A percentile compares a stretch with the other conserved stretches of the same genome.
phyloP scores from a whole-genome alignment of 2,113 vertebrate genomes.

The Prochilodus magdalenae region DNA sequence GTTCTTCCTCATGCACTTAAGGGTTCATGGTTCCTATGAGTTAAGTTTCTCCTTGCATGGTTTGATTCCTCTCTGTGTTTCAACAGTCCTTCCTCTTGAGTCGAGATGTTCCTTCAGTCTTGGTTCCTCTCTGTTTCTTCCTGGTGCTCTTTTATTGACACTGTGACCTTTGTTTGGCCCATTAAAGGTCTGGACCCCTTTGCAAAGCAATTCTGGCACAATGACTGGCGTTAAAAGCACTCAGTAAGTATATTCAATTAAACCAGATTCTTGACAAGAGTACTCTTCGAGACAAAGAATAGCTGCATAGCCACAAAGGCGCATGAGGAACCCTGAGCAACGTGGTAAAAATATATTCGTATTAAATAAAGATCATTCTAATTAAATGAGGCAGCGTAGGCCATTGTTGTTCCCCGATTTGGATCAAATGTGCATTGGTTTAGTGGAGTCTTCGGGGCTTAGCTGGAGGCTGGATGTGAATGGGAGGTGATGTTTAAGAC shows the following conservation, averaged over 20 bases:
- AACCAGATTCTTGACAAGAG: neutral
- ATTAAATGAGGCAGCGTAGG: neutral
- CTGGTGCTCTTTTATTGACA: no score
- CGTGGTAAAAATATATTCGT: neutral
- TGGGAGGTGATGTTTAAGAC: constrained; percentile 34
- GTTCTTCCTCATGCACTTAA: neutral
- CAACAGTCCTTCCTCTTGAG: no score
- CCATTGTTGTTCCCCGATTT: neutral
- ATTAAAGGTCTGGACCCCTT: neutral
- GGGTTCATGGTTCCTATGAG: no score
- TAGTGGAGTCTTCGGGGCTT: constrained; percentile 8
- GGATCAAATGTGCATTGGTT: neutral
- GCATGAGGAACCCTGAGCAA: neutral
- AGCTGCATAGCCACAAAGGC: no score
- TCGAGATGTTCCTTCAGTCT: no score
- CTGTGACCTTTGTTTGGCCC: neutral
- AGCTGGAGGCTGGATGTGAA: constrained; percentile 22
- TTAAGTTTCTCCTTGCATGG: no score
- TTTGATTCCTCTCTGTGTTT: no score
- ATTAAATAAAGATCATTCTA: neutral
- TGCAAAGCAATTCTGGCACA: neutral
- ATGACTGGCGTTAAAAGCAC: neutral
- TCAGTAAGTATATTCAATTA: neutral
- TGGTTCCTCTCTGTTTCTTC: no score
- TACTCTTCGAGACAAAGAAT: neutral